Evolutionary conservation across 2,797 vertebrate genomes (phyloP).

Genomic region (Bovichtus diacanthus): DNA sequence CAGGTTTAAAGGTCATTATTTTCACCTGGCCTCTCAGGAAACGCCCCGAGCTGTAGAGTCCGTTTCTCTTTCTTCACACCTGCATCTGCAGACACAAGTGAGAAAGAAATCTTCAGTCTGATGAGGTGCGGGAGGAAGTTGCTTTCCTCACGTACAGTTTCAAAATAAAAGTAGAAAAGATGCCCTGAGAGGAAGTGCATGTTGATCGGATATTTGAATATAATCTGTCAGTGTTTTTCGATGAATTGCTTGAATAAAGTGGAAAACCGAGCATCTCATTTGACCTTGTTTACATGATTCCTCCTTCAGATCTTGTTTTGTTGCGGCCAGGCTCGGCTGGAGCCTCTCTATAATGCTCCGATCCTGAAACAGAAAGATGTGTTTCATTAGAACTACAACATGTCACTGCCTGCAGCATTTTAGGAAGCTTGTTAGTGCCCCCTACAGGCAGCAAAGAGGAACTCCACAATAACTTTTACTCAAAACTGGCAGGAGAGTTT

Average conservation of each 20-base stretch:
- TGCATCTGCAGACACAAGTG: constrained; percentile 62
- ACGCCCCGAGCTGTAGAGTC: constrained; percentile 45
- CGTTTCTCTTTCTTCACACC: constrained; percentile 61
- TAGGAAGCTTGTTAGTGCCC: constrained; percentile 48
- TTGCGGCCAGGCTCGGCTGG: constrained; percentile 47
- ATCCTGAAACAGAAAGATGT: too few relatives aligned
- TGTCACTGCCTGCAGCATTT: too few relatives aligned
- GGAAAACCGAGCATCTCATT: too few relatives aligned
- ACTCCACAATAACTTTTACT: neutral
- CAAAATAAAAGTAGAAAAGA: too few relatives aligned
- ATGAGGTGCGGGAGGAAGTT: too few relatives aligned
- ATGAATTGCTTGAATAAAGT: too few relatives aligned
- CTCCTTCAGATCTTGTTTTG: constrained; percentile 66
- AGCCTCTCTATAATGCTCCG: constrained; percentile 53
- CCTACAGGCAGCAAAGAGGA: constrained; percentile 27
- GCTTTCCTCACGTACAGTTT: neutral
- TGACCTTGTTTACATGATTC: constrained; percentile 64
- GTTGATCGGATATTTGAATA: too few relatives aligned
- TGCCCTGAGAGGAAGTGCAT: too few relatives aligned
- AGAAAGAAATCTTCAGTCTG: too few relatives aligned
- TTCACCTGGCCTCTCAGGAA: constrained; percentile 72
- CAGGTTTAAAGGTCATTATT: neutral
- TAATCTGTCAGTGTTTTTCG: too few relatives aligned
- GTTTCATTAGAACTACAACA: too few relatives aligned
- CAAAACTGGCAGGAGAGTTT: neutral